Base-by-base conservation (phyloP, 2,888 invertebrate species). In the Leptarthrus brevirostris region DNA sequence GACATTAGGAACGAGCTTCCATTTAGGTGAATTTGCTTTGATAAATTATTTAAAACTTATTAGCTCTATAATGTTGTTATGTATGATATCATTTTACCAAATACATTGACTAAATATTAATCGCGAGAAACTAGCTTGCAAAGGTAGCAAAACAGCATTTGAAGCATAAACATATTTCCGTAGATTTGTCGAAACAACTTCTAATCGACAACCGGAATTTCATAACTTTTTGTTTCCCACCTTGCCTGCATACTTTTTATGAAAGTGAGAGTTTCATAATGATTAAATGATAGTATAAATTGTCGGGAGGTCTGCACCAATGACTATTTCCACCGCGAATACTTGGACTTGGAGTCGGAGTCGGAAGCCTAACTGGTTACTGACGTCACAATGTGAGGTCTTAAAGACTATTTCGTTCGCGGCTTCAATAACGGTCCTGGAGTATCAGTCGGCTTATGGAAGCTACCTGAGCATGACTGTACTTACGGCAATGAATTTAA, bases 221-320 rank as follows among this genome's bases (percentile, higher is more conserved):
- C 44, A 44, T 24, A 24, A 24, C 2, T 64, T 64, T 64, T 47
- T 36, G 24, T 24, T 64, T 40, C 64, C 44, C 64, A 44, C 64
- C 64, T 64, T 24, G 22, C 36, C 44, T 24, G 47, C 64, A 64
- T 64, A 44, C 44, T 64, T 64, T 64, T 47, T 44, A 64, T 44
- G 64, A 64, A 64, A 64, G 64, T 47, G 64, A 64, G 64, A 64
- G 64, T 64, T 64, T 64, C 44, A 64, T 44, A 64, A 64, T 64
- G 40, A 14, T 47, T 22, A 14, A 26, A 64, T 22, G 44, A 44
- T 8, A 64, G 44, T 64, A 36, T 24, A 22, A 64, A 64, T 44
- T 64, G n/a, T n/a, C 8, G 14, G 14, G 64, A 22, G 12, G 26
- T 18, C 64, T 36, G 22, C 47, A 44, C 24, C 64, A 47, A 10